A percentile compares a stretch with the other conserved stretches of the same genome.
phyloP scores from a whole-genome alignment of 1,140 invertebrate genomes.

The Medauroidea extradentata region DNA sequence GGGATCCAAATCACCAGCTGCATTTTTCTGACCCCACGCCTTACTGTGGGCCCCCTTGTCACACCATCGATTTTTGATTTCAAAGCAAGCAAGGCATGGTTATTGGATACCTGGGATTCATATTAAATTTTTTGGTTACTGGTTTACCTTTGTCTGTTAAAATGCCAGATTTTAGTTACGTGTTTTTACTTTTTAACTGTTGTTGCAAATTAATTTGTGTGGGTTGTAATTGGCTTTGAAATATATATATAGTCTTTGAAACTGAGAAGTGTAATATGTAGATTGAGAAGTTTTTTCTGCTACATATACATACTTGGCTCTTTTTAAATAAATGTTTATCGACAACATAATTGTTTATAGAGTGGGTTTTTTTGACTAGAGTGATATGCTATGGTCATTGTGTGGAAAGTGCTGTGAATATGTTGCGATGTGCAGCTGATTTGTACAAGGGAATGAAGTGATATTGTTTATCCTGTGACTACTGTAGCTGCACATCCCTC shows the following conservation, averaged over 20 bases:
- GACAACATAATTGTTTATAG: constrained; percentile 8
- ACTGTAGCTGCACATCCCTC: not conserved
- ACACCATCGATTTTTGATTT: not conserved
- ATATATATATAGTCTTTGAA: not conserved
- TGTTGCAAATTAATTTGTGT: constrained; percentile 18
- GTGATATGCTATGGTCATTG: constrained; percentile 15
- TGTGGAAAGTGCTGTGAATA: constrained; percentile 3
- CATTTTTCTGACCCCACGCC: constrained; percentile 8
- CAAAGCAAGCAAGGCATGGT: constrained; percentile 14
- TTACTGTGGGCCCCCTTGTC: constrained; percentile 8
- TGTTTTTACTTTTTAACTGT: constrained; percentile 25
- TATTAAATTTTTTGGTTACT: constrained; percentile 29
- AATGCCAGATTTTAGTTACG: constrained; percentile 25
- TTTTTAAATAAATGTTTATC: constrained; percentile 13
- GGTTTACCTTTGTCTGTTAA: constrained; percentile 22
- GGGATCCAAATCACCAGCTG: constrained; percentile 18
- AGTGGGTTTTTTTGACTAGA: constrained; percentile 22
- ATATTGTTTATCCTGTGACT: not conserved
- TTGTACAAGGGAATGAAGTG: not conserved
- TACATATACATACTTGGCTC: constrained; percentile 1
- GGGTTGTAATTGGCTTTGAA: constrained; percentile 23
- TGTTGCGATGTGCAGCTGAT: not conserved
- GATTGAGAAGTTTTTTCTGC: not conserved
- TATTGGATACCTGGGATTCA: constrained; percentile 16
- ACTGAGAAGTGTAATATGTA: constrained; percentile 8